Conservation (phyloP, 2,888 invertebrate genomes). For the Griposia aprilina region DNA sequence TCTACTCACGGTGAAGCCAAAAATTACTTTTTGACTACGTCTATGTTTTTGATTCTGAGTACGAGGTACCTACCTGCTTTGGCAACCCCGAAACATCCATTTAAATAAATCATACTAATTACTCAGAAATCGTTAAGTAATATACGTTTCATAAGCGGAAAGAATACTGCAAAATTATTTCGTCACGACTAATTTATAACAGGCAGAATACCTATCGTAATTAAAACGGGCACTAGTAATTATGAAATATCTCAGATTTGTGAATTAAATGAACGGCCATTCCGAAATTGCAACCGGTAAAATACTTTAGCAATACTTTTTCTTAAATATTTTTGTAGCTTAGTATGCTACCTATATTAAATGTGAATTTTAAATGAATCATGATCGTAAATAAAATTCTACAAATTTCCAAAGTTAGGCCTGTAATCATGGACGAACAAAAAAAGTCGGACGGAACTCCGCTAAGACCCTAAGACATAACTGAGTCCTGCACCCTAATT, state of each 20-base stretch:
- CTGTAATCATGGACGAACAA: no score
- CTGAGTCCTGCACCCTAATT: no score
- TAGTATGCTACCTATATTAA: neutral
- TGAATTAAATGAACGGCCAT: neutral
- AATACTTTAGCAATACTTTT: no score
- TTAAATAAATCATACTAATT: neutral
- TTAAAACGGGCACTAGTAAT: conserved; percentile 5
- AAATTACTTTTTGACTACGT: neutral
- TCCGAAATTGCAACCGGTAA: neutral
- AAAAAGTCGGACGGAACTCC: no score
- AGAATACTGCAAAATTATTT: conserved; percentile 13
- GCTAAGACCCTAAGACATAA: no score
- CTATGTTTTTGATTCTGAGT: neutral
- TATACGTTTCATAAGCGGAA: neutral
- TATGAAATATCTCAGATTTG: conserved; percentile 3
- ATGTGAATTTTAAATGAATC: no score
- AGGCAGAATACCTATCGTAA: neutral
- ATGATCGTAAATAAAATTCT: no score
- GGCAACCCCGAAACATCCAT: neutral
- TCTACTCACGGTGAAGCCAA: no score
- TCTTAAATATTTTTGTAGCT: neutral
- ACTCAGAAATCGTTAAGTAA: neutral
- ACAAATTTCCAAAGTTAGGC: no score
- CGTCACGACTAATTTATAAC: neutral
- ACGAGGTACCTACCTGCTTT: neutral